Conservation (phyloP, 1,140 invertebrate species). For the Mesaphorura yosii region DNA sequence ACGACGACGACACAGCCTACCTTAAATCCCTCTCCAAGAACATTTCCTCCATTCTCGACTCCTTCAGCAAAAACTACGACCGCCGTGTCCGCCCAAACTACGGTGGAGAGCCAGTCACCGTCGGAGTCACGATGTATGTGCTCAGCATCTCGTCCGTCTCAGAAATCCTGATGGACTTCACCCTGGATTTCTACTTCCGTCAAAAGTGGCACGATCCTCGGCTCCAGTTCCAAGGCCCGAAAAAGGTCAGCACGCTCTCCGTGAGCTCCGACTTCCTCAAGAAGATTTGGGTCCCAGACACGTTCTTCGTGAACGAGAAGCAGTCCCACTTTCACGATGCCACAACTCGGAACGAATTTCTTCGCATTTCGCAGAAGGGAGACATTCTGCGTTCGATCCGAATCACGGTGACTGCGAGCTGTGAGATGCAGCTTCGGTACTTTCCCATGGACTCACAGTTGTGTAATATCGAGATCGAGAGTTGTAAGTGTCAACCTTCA, state of each 20-base stretch:
- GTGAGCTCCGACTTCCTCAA: constrained; percentile 82
- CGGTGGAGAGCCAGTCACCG: constrained; percentile 87
- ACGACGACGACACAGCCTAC: no score
- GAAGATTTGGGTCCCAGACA: constrained; percentile 96
- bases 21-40: no score
- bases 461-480: constrained; percentile 26
- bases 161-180: constrained; percentile 99
- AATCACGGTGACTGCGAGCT: constrained; percentile 49
- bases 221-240: constrained; percentile 77
- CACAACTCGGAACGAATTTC: constrained; percentile 92
- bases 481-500: constrained; percentile 5
- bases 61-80: constrained; percentile 86
- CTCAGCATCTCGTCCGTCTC: constrained; percentile 95
- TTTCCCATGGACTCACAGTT: constrained; percentile 45
- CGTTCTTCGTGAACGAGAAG: constrained; percentile 97
- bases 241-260: constrained; percentile 7
- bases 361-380: constrained; percentile 84
- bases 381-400: constrained; percentile 88
- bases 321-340: constrained; percentile 95
- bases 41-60: constrained; percentile 84
- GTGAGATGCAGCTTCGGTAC: constrained; percentile 48
- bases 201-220: constrained; percentile 91
- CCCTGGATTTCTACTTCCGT: constrained; percentile 96
- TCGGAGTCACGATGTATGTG: constrained; percentile 95
- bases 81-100: constrained; percentile 95